Conservation (phyloP, 1,140 invertebrate species). For the Prorops nasuta region DNA sequence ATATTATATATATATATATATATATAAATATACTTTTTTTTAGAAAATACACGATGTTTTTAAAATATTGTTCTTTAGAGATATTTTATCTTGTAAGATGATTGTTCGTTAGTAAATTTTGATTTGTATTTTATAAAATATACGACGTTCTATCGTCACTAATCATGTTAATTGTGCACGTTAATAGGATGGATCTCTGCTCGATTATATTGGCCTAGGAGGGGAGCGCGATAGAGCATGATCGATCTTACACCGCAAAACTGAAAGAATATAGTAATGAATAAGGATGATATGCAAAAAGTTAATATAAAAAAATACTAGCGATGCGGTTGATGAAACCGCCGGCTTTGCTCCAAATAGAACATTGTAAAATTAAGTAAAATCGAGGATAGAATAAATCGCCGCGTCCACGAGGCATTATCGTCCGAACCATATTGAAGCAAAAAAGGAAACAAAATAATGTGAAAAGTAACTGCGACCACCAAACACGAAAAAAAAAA, state of each 20-base stretch:
- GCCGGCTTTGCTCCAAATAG: constrained; percentile 33
- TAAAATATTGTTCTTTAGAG: too few relatives aligned
- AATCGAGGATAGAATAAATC: constrained; percentile 13
- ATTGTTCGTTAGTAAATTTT: too few relatives aligned
- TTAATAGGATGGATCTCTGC: constrained; percentile 17
- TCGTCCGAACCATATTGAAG: constrained; percentile 45
- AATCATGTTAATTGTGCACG: too few relatives aligned
- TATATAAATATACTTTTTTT: too few relatives aligned
- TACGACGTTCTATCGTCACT: too few relatives aligned
- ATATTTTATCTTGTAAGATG: too few relatives aligned
- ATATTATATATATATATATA: too few relatives aligned
- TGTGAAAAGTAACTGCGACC: constrained; percentile 40
- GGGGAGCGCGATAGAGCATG: constrained; percentile 4
- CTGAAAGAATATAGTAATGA: constrained; percentile 15
- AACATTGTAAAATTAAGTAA: constrained; percentile 9
- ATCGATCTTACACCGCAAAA: constrained; percentile 10
- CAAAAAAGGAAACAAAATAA: constrained; percentile 29
- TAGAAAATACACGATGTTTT: too few relatives aligned
- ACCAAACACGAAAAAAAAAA: constrained; percentile 45
- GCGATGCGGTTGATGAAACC: constrained; percentile 23
- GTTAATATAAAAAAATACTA: constrained; percentile 11
- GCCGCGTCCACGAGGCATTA: constrained; percentile 30
- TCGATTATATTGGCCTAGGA: constrained; percentile 21
- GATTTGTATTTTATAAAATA: too few relatives aligned
- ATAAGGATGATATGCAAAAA: constrained; percentile 8